Base-by-base conservation (phyloP, 2,797 vertebrate genomes). In the Eurystomus glaucurus region DNA sequence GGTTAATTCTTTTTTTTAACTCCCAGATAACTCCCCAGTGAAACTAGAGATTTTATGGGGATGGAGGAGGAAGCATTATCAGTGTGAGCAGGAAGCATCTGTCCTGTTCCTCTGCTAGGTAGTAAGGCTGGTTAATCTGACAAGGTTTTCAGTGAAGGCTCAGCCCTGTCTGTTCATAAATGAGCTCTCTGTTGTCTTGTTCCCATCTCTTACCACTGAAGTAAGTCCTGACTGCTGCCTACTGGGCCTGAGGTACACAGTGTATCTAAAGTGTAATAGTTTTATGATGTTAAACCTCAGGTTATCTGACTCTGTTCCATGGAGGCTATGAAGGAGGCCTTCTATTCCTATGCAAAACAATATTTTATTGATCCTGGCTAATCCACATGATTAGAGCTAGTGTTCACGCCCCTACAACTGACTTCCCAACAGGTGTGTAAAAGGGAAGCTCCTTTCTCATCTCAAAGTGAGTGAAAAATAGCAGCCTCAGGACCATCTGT, bases 301-400 rank as follows among this genome's bases (percentile, higher is more conserved):
- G 19, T 79, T 87, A 46, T 58, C 33, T 66, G 39, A 50, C 23
- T 71, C n/a, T 39, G 12, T 25, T 83, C 35, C 23, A 2, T 35
- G 19, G 26, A 71, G 7, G 5, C 31, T 76, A 12, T 12, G 14
- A 21, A 71, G 9, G 5, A 55, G 5, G 19, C 4, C 1, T 0
- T 29, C 5, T 6, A 2, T 37, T 65, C 2, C 41, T 25, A 17
- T 2, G 2, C 9, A 43, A 66, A 66, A 10, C 26, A 58, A 60
- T 43, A 7, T 5, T 90, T 61, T 72, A 22, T 75, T 70, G 21
- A 19, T 91, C n/a, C 13, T 77, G 31, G 6, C 4, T 74, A 70
- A 68, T 71, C 23, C 7, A 22, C 4, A 1, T 31, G 43, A 62
- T 55, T 19, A 35, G 10, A 61, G 8, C 5, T n/a, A 31, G 35